Evolutionary conservation across 2,113 vertebrate species (phyloP), one percentile per base, ranked within the genome.

Genomic region (Perccottus glenii): DNA sequence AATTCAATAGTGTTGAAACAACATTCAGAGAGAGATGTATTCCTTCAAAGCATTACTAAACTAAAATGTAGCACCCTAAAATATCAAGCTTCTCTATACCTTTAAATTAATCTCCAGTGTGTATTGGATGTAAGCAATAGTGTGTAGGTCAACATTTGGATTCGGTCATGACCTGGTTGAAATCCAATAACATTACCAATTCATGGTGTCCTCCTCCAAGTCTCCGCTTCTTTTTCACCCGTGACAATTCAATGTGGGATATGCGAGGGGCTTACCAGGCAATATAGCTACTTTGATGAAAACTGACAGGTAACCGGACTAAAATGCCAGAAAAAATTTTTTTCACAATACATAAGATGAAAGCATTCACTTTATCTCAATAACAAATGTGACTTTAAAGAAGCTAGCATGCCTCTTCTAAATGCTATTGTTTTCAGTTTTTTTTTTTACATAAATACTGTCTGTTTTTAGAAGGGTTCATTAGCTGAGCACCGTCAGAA

Each of bases 141-240:
- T 36, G 74, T 86, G 84, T 83, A 87, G 87, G 87, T 85, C 87
- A 89, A 85, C 86, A 82, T 81, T 88, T 76, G 85, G 86, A 89
- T 83, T 77, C 74, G 85, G 78, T 82, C 81, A 78, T 76, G 87
- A 87, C 84, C 85, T 81, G 80, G 84, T 80, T 83, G 73, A 85
- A 85, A 91, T 88, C 84, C 87, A 85, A 89, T 89, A 88, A 81
- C 81, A 89, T 91, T 85, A 88, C 59, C 75, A 52, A 89, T 90
- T 88, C 80, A 88, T 86, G 70, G 78, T 72, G 73, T 88, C 81
- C 68, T 77, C 44, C 60, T 79, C 60, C 61, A 64, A 63, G 4
- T 32, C 81, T 79, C 77, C 62, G 70, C 77, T 83, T 84, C 75
- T 83, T 81, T 81, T 70, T 83, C 68, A 75, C 36, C 82, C 47